Percentiles rank a stretch among this genome's conserved stretches.
Evolutionary conservation across 2,888 invertebrate species (phyloP).

Genomic region (Ellobium chinense): DNA sequence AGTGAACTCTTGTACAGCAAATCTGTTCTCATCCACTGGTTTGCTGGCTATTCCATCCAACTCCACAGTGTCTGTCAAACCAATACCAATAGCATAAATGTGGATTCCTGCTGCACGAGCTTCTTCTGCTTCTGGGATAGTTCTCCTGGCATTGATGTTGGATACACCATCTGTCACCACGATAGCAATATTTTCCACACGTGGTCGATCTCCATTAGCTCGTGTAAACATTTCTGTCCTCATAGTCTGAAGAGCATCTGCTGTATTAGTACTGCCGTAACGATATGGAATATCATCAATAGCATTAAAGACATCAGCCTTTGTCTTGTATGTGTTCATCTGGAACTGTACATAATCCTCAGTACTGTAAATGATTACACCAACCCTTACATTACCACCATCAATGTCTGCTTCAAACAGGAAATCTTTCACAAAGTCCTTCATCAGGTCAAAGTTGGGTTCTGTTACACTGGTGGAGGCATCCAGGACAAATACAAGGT

Average conservation of each 20-base stretch:
- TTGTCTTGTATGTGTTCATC: slow-evolving; percentile 63
- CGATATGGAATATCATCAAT: slow-evolving; percentile 67
- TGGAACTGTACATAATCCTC: slow-evolving; percentile 69
- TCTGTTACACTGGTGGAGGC: slow-evolving; percentile 72
- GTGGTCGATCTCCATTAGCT: slow-evolving; percentile 69
- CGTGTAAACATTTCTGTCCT: slow-evolving; percentile 64
- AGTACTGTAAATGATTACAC: slow-evolving; percentile 71
- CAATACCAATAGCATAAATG: slow-evolving; percentile 68
- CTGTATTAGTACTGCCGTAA: slow-evolving; percentile 74
- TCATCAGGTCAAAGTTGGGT: slow-evolving; percentile 70
- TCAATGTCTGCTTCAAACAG: slow-evolving; percentile 66
- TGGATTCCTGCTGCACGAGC: slow-evolving; percentile 59
- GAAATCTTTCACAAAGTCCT: slow-evolving; percentile 69
- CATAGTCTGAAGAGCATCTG: slow-evolving; percentile 68
- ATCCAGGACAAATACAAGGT: slow-evolving; percentile 72
- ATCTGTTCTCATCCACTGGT: slow-evolving; percentile 56
- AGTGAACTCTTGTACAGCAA: slow-evolving; percentile 55
- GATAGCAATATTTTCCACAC: slow-evolving; percentile 68
- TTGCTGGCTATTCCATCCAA: slow-evolving; percentile 62
- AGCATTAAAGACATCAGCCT: slow-evolving; percentile 63
- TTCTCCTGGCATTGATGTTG: slow-evolving; percentile 68
- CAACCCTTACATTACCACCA: slow-evolving; percentile 66
- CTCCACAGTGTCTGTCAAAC: slow-evolving; percentile 55
- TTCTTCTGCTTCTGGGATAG: slow-evolving; percentile 64
- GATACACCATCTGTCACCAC: slow-evolving; percentile 75